Evolutionary conservation across 2,888 invertebrate species (phyloP), one percentile per base, ranked within the genome.

Genomic region (Linyphia triangularis): DNA sequence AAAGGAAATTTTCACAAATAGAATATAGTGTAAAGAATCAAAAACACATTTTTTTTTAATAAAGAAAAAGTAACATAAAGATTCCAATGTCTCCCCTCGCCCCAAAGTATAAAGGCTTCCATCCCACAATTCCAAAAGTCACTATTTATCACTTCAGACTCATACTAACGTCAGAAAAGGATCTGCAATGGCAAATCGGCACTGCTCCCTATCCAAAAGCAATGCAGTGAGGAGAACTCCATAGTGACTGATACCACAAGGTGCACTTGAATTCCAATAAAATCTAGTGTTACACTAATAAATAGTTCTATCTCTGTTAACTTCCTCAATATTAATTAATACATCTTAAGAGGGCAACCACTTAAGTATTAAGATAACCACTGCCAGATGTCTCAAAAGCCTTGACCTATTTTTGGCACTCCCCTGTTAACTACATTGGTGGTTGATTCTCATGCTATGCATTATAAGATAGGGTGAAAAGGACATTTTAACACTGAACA

Each of bases 101-200:
- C n/a, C n/a, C 24, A 26, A 26, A 22, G 22, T 43, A 75, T 28
- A 30, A 78, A 85, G 78, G 43, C 85, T 69, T 75, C 63, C 86
- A 88, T 88, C 86, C 86, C 86, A 88, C 30, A 81, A 88, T 88
- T 88, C 86, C 28, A 77, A 67, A 22, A 75, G 43, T 40, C 70
- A 70, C 70, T 51, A 51, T 22, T 43, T 40, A 37, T 73, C 70
- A 30, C 30, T 59, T 59, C 28, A 70, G 77, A 40, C 59, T 30
- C 19, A 40, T 37, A 65, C 30, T 51, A 75, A 69, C 33, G 3
- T 51, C 51, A 57, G 67, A 26, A 79, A 73, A 33, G 51, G 73
- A 79, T 79, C 69, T 69, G 83, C 83, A 72, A 85, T 65, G 79
- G 85, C 85, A 85, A 85, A 78, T 78, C 51, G 40, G 77, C 72